phyloP scores from a whole-genome alignment of 1,140 invertebrate species.

The Hylyphantes graminicola region DNA sequence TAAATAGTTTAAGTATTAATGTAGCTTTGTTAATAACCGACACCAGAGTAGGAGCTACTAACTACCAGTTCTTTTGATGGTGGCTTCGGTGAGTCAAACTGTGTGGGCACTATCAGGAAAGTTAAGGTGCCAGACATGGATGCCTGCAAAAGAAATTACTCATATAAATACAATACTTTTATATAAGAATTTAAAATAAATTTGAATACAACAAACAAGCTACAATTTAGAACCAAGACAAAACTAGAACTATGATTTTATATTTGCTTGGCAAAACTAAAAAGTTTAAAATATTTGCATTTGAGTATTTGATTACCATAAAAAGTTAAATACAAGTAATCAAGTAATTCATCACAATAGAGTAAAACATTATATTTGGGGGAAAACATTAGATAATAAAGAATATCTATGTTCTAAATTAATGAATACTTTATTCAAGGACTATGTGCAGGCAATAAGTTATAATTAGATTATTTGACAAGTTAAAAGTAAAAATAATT shows the following conservation, averaged over 20 bases:
- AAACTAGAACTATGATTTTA: background rate
- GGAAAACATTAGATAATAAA: no score
- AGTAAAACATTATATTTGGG: no score
- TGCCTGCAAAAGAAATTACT: conserved; percentile 74
- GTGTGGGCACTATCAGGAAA: conserved; percentile 85
- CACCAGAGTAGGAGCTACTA: conserved; percentile 57
- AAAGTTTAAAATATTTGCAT: background rate
- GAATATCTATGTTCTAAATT: no score
- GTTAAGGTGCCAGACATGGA: conserved; percentile 92
- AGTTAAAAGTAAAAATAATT: background rate
- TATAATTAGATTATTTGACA: no score
- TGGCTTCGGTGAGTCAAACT: conserved; percentile 64
- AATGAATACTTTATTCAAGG: no score
- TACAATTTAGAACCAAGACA: background rate
- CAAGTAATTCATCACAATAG: no score
- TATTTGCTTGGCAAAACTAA: no score
- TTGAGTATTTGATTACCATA: background rate
- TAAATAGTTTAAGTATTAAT: no score
- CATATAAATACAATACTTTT: background rate
- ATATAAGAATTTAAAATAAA: background rate
- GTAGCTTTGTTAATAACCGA: background rate
- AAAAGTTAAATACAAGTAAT: no score
- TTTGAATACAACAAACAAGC: background rate
- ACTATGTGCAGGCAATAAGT: no score
- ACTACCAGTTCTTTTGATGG: conserved; percentile 68